Evolutionary conservation across 1,140 invertebrate species (phyloP), one percentile per base, ranked within the genome.

Genomic region (Bombus waltoni): DNA sequence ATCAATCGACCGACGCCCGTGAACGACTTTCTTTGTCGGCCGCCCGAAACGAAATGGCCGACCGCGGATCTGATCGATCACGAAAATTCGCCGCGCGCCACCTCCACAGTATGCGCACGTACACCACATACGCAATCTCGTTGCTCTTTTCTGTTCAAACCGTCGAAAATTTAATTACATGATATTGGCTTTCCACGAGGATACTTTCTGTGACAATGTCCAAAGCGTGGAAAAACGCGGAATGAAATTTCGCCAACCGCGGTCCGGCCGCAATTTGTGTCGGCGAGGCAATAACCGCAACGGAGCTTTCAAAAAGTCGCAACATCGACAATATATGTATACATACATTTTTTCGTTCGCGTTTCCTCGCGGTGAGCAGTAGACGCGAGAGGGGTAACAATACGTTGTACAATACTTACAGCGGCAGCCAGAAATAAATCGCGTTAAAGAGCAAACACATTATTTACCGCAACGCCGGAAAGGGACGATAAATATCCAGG

Each of bases 31-130:
- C 57, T 77, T 62, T 68, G 74, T 47, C 47, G 38, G 42, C 44
- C 70, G 59, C 3, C 62, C 59, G 38, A 47, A 85, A 88, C 87
- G 83, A 82, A 89, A 89, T 88, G 82, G 86, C 76, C 70, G 66
- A 72, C 86, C 40, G 70, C 82, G 40, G 72, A 75, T 81, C 83
- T 84, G 83, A 88, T 89, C 88, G 88, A 89, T 89, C 88, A 80
- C 87, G 87, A 88, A 70, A 84, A 77, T 83, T 77, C 44, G 25
- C 70, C 68, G 32, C 38, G n/a, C 75, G 68, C 47, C 18, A 72
- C 71, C 71, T 83, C 71, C 68, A 11, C 65, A 38, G 11, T 73
- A 22, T 44, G 59, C 53, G 8, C 10, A 10, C 53, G 77, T 47
- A 44, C 42, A 40, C 25, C 53, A 28, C 75, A 28, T 28, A 57